A percentile compares a stretch with the other conserved stretches of the same genome.
phyloP scores from a whole-genome alignment of 2,888 invertebrate genomes.

The Marronus borbonicus region DNA sequence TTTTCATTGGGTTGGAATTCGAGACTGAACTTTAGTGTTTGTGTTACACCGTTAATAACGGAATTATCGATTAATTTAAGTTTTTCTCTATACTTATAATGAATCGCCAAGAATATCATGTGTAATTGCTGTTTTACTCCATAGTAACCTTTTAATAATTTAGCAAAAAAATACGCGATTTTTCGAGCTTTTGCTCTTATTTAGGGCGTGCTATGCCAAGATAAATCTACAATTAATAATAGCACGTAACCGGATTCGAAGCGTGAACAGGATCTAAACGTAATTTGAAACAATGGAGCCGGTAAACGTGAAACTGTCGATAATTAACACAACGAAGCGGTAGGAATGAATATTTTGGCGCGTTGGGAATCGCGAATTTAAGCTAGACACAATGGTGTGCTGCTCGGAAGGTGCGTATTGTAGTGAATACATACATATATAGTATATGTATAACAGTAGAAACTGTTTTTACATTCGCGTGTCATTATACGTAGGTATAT shows the following conservation, averaged over 20 bases:
- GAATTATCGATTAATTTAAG: too few species aligned
- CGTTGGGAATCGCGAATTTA: constrained; percentile 20
- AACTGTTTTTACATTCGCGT: neutral
- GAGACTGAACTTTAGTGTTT: too few species aligned
- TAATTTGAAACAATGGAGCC: constrained; percentile 44
- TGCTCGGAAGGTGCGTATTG: constrained; percentile 14
- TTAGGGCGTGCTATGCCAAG: neutral
- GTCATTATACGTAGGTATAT: neutral
- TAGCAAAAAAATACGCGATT: neutral
- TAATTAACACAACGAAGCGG: constrained; percentile 37
- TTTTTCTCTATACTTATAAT: too few species aligned
- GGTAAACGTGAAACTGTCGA: constrained; percentile 29
- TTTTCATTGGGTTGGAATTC: too few species aligned
- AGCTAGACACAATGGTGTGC: constrained; percentile 1
- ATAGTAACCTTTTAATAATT: too few species aligned
- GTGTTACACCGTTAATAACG: too few species aligned
- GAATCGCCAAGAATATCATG: too few species aligned
- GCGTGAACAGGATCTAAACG: constrained; percentile 42
- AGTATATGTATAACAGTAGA: constrained; percentile 9
- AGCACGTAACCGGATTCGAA: constrained; percentile 31
- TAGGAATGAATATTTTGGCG: constrained; percentile 28
- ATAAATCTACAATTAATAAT: constrained; percentile 17
- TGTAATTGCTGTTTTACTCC: too few species aligned
- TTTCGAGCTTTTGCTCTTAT: neutral
- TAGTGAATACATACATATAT: constrained; percentile 3